Evolutionary conservation across 2,113 vertebrate genomes (phyloP), one percentile per base, ranked within the genome.

Genomic region (Urocynchramus pylzowi): DNA sequence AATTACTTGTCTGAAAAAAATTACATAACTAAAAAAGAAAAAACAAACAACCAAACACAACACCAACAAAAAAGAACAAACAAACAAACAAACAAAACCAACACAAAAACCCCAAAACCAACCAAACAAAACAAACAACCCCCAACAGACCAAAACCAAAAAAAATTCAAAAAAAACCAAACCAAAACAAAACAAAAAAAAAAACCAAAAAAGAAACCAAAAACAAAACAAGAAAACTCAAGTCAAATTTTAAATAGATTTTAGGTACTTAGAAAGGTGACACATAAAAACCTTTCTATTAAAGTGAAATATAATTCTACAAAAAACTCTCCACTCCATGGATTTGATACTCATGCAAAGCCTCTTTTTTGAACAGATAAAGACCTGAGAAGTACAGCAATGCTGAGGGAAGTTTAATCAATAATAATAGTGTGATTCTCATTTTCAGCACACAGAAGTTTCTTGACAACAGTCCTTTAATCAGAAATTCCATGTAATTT

Each of bases 261-360:
- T 67, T 64, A 59, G 4, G 3, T 69, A 23, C 33, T 77, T 59
- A 71, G 14, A 84, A 82, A 87, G 1, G 16, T 53, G 11, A 30
- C 5, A 53, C 0, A n/a, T 49, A 22, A 52, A 79, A 37, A 33
- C 6, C 3, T 39, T 42, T 50, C 30, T 50, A 33, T 41, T 68
- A 6, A 54, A 69, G 7, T 28, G 9, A 8, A 67, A 71, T 37
- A 17, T 33, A 76, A 52, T 28, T 14, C 9, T 33, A 41, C 4
- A 61, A n/a, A 68, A 78, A 68, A 13, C 4, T 81, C 8, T 10
- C 84, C 0, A 0, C 4, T 83, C 1, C 1, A 18, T 50, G 16
- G 6, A 39, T 18, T 61, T 92, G 23, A 61, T 8, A 74, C 2
- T 76, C 17, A 8, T 24, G 4, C 8, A 88, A 77, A 10, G 11